Evolutionary conservation across 2,888 invertebrate genomes (phyloP).

Genomic region (Tipula unca): DNA sequence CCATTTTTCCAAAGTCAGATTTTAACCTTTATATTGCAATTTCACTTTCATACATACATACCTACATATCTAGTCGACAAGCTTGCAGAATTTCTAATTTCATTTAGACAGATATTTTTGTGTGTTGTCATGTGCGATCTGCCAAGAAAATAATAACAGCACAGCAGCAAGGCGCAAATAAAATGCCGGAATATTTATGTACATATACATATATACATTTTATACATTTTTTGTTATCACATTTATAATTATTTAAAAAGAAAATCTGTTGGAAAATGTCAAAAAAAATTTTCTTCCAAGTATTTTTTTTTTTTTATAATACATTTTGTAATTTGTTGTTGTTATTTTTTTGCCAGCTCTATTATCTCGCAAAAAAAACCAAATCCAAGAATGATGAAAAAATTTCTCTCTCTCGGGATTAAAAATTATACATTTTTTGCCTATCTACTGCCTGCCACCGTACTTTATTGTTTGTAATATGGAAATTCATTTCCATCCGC

Average conservation of each 20-base stretch:
- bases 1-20: background rate
- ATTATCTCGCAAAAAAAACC: background rate
- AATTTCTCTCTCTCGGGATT: background rate
- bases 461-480: background rate
- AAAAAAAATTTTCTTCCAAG: background rate
- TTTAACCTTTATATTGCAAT: background rate
- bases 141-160: background rate
- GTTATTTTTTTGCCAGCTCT: background rate
- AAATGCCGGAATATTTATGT: background rate
- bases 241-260: background rate
- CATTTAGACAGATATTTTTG: background rate
- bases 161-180: background rate
- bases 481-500: background rate
- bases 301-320: background rate
- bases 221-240: background rate
- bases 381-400: background rate
- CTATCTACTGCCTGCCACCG: background rate
- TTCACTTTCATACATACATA: background rate
- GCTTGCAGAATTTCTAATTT: background rate
- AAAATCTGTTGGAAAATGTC: background rate
- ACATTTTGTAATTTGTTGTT: background rate
- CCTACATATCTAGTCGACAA: background rate
- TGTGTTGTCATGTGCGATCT: background rate
- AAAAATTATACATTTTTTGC: background rate
- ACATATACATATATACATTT: too few species aligned